These are phyloP conservation scores for Aspidapion aeneum DNA, from an alignment of 2,888 invertebrate genomes.

Conservation along the genomic window DNA sequence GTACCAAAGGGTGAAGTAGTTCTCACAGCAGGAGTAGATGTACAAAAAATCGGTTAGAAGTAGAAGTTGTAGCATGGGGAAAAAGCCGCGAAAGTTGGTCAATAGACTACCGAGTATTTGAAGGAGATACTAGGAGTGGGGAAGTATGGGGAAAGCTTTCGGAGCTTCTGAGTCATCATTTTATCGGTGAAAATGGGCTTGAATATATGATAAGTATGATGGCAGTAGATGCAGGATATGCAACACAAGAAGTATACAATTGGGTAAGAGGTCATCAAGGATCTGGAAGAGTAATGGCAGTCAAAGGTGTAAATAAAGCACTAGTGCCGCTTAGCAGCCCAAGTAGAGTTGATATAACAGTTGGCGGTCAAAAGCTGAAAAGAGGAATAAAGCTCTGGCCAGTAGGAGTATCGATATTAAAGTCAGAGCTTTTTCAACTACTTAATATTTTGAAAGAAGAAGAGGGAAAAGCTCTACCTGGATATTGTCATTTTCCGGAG, in stretches of 20 bases:
- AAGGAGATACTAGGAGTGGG: constrained; percentile 12
- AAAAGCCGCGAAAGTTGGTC: too few species aligned
- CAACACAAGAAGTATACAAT: constrained; percentile 16
- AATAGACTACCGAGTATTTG: too few species aligned
- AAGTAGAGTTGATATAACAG: constrained; percentile 16
- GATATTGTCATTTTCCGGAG: too few species aligned
- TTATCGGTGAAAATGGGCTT: constrained; percentile 14
- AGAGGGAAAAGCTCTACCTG: too few species aligned
- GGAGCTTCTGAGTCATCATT: constrained; percentile 12
- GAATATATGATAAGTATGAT: constrained; percentile 15
- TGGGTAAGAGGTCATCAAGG: constrained; percentile 15
- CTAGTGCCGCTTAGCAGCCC: constrained; percentile 16
- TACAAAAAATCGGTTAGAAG: too few species aligned
- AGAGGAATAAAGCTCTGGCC: too few species aligned
- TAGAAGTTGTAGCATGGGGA: too few species aligned
- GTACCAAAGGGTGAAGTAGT: constrained; percentile 8
- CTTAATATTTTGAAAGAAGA: too few species aligned
- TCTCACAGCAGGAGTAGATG: constrained; percentile 10
- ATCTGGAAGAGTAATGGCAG: constrained; percentile 14
- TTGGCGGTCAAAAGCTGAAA: too few species aligned
- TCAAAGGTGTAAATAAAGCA: constrained; percentile 13
- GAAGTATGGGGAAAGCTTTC: constrained; percentile 10
- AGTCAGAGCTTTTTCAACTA: too few species aligned
- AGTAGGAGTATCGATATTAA: too few species aligned
- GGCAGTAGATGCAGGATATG: constrained; percentile 15